Evolutionary conservation across 2,797 vertebrate genomes (phyloP), one percentile per base, ranked within the genome.

Genomic region (Toxotes lorentzi): DNA sequence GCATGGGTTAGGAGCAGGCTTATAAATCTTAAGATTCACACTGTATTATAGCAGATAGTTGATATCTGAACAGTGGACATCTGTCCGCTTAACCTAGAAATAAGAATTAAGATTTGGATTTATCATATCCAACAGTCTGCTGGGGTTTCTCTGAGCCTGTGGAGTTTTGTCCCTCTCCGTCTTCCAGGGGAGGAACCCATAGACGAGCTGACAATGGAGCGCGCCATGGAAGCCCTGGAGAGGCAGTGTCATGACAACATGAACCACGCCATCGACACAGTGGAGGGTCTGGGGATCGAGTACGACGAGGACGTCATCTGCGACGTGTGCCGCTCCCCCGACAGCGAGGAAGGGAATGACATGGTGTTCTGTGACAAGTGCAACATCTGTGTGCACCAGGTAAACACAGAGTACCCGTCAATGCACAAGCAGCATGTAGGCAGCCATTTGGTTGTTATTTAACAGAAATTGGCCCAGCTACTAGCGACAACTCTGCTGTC

Each of bases 321-420:
- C 74, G 98, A 99, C 27, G 98, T 99, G 76, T 99, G 98, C 87
- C 97, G 96, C 65, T 99, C 98, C 38, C 98, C 98, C 0, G 97
- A 99, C 90, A 98, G 98, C 16, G 98, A 99, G 78, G 98, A 99
- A 79, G 98, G 98, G 7, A 99, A 99, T 77, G 98, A 99, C 91
- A 99, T 99, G 98, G 98, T 99, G 73, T 99, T 99, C 92, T 99
- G 98, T 88, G 98, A 99, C 95, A 97, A 98, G 92, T 99, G 98
- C 94, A 99, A 99, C 94, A 96, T 99, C 91, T 99, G 98, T 67
- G 98, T 99, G 54, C 98, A 99, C 90, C 98, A 99, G 97, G 98
- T 98, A 90, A n/a, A 35, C n/a, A 1, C 1, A 1, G 14, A 1
- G 24, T 7, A 16, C 23, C 27, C 34, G 12, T 47, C 41, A 21